These are phyloP conservation scores for Tyrannus savana DNA, from an alignment of 2,113 vertebrate genomes.

Conservation along the genomic window DNA sequence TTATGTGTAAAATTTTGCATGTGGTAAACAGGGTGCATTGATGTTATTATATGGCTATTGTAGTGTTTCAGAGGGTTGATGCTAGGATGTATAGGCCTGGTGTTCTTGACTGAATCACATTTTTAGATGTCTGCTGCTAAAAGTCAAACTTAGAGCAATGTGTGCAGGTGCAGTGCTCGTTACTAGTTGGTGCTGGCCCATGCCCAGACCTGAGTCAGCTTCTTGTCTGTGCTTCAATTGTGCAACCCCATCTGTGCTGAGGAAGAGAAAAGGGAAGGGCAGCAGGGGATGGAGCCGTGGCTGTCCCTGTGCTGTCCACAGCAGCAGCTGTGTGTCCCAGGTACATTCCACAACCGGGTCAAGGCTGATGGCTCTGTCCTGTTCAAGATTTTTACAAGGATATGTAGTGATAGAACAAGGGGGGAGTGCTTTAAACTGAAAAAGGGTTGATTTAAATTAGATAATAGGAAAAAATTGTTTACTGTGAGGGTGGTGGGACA, in stretches of 20 bases:
- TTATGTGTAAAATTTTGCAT: background rate
- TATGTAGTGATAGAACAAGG: background rate
- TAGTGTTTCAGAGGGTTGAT: background rate
- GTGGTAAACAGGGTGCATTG: background rate
- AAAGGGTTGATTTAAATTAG: background rate
- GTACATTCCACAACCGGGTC: rapidly evolving
- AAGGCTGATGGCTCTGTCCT: background rate
- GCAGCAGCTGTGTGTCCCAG: no score
- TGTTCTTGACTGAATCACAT: background rate
- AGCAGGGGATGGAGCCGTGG: rapidly evolving
- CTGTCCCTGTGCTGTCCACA: background rate
- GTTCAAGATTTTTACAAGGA: background rate
- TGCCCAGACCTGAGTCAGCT: background rate
- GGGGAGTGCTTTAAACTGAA: background rate
- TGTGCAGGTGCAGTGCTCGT: background rate
- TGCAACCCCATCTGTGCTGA: rapidly evolving
- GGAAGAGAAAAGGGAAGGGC: background rate
- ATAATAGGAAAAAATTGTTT: background rate
- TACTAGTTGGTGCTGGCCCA: background rate
- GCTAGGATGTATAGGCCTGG: background rate
- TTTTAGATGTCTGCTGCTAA: background rate
- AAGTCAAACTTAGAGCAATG: background rate
- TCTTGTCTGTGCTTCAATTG: background rate
- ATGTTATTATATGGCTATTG: rapidly evolving
- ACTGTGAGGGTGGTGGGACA: background rate